Evolutionary conservation across 2,113 vertebrate species (phyloP), one percentile per base, ranked within the genome.

Genomic region (Sminthopsis crassicaudata): DNA sequence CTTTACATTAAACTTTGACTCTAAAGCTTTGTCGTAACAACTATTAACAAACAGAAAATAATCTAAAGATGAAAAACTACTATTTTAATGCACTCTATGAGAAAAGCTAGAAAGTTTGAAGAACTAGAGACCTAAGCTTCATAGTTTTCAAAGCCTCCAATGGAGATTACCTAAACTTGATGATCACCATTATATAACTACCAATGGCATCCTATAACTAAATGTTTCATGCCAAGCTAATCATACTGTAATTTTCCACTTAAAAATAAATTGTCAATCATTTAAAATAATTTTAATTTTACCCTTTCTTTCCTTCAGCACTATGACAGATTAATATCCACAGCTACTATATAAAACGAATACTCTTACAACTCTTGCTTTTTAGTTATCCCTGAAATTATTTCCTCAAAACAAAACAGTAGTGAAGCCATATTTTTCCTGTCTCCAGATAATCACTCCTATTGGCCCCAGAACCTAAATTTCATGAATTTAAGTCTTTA

Each of bases 11-110:
- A 84, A 42, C 19, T 84, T 84, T 84, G 67, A 84, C 42, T 84
- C 6, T 42, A 94, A 94, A 88, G 24, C 8, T 8, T 89, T 22
- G 57, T 57, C 91, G 92, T 90, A 95, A 92, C 42, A 7, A 93
- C 53, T 67, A 48, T 53, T 84, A 92, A 93, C 27, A 46, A 92
- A 93, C 27, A 46, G 90, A 94, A 95, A 92, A 54, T 57, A 36
- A 52, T 6, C 8, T 25, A 36, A 84, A 84, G 67, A 42, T 22
- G 67, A n/a, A 84, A 84, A 84, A 84, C n/a, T 42, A n/a, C 67
- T 22, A 23, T 84, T 84, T 84, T 84, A 84, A 42, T 84, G n/a
- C n/a, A 42, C 67, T 84, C n/a, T 36, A 42, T 42, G 67, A 19
- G n/a, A 84, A 84, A 84, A 42, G 19, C 67, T n/a, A 84, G n/a